phyloP scores from a whole-genome alignment of 2,888 invertebrate genomes.

The Pristionchus maxplancki region DNA sequence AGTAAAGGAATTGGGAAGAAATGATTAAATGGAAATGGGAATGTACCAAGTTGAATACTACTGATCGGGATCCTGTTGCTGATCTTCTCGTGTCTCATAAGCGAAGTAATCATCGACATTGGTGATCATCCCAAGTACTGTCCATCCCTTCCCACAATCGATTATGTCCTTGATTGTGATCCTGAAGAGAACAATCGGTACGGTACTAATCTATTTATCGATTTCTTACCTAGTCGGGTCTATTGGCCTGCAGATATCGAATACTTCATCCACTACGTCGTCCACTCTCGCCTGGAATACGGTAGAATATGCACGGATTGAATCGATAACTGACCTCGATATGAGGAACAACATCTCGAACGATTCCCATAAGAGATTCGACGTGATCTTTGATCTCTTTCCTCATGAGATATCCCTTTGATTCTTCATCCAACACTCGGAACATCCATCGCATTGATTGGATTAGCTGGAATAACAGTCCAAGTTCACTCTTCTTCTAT shows the following conservation, averaged over 20 bases:
- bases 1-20: not conserved
- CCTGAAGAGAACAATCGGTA: not conserved
- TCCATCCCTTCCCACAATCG: slow-evolving; percentile 36
- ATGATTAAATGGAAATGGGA: not conserved
- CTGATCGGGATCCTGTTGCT: slow-evolving; percentile 1
- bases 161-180: slow-evolving; percentile 30
- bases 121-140: slow-evolving; percentile 12
- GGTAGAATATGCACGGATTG: not conserved
- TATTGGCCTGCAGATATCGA: slow-evolving; percentile 29
- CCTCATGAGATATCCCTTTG: slow-evolving; percentile 26
- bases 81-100: slow-evolving; percentile 46
- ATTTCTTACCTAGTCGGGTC: slow-evolving; percentile 15
- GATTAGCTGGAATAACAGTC: not conserved
- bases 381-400: not conserved
- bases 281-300: slow-evolving; percentile 16
- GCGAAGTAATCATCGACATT: slow-evolving; percentile 23
- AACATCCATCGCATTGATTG: slow-evolving; percentile 44
- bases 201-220: not conserved
- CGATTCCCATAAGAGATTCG: slow-evolving; percentile 20
- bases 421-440: slow-evolving; percentile 38
- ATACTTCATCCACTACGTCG: slow-evolving; percentile 34
- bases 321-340: not conserved
- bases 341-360: not conserved
- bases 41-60: not conserved
- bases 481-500: not conserved